Evolutionary conservation across 2,888 invertebrate genomes (phyloP), one percentile per base, ranked within the genome.

Genomic region (Apodemia duryi): DNA sequence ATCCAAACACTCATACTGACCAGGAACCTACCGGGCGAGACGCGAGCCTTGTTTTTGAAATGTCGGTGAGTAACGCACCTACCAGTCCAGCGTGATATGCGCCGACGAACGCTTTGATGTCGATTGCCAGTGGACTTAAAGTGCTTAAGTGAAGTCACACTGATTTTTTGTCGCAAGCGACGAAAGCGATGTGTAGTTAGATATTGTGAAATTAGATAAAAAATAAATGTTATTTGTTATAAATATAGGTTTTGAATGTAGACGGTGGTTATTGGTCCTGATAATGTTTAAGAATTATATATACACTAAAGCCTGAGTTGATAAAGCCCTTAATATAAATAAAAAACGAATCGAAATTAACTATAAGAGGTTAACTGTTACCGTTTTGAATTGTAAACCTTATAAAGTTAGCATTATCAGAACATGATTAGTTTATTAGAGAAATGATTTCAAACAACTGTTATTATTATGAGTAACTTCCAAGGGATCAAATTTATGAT

Each of bases 191-290:
- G 80, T 80, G 78, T 87, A 88, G 85, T 78, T 87, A 88, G 86
- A 80, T 77, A 82, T 83, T 86, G 88, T 86, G 85, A 85, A 85
- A 83, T 85, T 82, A 79, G 77, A 83, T 78, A 79, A 82, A 78
- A 76, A 81, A 78, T 79, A 82, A 85, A 86, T 89, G 88, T 88
- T 90, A 84, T 77, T 86, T 88, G 88, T 90, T 88, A 84, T 66
- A 67, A 65, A 68, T 67, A 68, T 68, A 66, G 66, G 69, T 54
- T 66, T 67, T 68, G 62, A 64, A 63, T 60, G 66, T 65, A 67
- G 64, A 63, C 57, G 52, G 61, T 54, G 64, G 61, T 64, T 61
- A 28, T 46, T 64, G 64, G 46, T 61, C 64, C 64, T 61, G 64
- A 60, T 43, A 43, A 52, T 28, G 49, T 64, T 46, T 60, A 64